Evolutionary conservation across 2,797 vertebrate genomes (phyloP).

Genomic region (Coluber constrictor): DNA sequence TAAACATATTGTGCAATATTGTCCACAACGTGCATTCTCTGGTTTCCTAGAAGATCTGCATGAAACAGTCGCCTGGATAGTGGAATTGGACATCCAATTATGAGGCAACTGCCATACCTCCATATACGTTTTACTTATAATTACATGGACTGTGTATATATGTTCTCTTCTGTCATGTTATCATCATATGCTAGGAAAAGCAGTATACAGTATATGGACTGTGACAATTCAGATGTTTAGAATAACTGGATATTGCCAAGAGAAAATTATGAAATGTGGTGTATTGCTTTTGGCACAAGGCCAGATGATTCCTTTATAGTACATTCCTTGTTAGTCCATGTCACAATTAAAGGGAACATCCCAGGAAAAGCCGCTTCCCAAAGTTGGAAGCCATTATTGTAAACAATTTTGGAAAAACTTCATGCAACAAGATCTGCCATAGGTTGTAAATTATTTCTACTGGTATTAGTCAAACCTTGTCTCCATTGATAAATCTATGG

Average conservation of each 20-base stretch:
- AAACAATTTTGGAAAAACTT: neutral
- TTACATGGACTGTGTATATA: no score
- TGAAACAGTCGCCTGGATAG: no score
- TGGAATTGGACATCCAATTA: no score
- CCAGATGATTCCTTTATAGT: neutral
- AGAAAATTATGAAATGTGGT: neutral
- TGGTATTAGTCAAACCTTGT: slow-evolving; percentile 16
- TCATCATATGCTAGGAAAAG: neutral
- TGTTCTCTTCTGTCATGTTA: neutral
- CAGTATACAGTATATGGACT: neutral
- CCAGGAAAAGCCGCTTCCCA: neutral
- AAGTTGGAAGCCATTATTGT: neutral
- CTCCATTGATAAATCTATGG: neutral
- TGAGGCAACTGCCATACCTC: no score
- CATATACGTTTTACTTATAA: no score
- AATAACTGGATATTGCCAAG: neutral
- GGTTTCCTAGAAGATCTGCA: no score
- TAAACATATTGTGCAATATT: no score
- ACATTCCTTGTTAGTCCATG: neutral
- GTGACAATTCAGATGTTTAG: neutral
- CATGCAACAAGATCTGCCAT: neutral
- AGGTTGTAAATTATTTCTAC: neutral
- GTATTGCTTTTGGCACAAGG: neutral
- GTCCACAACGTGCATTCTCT: no score
- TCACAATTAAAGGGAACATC: neutral